phyloP scores from a whole-genome alignment of 2,888 invertebrate genomes.

The Caenorhabditis japonica region DNA sequence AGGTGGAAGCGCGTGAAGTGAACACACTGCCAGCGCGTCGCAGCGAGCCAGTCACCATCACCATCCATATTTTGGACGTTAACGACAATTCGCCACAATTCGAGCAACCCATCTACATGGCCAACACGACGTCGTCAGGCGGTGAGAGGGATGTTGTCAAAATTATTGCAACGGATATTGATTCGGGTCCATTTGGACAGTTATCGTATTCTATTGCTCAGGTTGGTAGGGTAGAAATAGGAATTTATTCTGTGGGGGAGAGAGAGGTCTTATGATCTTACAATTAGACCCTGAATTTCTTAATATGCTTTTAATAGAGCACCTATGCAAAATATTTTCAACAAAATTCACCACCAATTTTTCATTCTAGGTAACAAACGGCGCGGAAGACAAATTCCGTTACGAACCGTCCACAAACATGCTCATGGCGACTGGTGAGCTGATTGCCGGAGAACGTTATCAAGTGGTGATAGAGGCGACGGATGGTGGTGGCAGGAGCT shows the following conservation, averaged over 20 bases:
- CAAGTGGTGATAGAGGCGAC: conserved; percentile 70
- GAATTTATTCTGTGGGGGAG: too few species aligned
- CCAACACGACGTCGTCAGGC: conserved; percentile 70
- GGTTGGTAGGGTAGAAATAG: conserved; percentile 19
- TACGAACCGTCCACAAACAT: conserved; percentile 70
- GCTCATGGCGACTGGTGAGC: conserved; percentile 68
- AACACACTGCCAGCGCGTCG: conserved; percentile 74
- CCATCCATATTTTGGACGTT: conserved; percentile 75
- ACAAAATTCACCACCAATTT: too few species aligned
- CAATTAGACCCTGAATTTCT: too few species aligned
- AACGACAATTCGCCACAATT: conserved; percentile 75
- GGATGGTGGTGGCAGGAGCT: conserved; percentile 66
- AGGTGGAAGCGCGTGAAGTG: conserved; percentile 77
- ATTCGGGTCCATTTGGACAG: conserved; percentile 68
- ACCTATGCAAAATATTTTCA: too few species aligned
- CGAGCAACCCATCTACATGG: conserved; percentile 71
- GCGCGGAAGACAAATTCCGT: conserved; percentile 68
- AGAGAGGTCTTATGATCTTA: too few species aligned
- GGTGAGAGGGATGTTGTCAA: conserved; percentile 58
- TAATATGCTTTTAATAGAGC: too few species aligned
- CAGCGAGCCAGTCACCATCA: conserved; percentile 72
- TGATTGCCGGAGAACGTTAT: conserved; percentile 71
- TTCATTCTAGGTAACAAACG: conserved; percentile 71
- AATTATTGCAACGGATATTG: conserved; percentile 67
- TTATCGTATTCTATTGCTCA: conserved; percentile 69